These are phyloP conservation scores for Nycticryphes semicollaris DNA, from an alignment of 2,113 vertebrate species.

Conservation along the genomic window DNA sequence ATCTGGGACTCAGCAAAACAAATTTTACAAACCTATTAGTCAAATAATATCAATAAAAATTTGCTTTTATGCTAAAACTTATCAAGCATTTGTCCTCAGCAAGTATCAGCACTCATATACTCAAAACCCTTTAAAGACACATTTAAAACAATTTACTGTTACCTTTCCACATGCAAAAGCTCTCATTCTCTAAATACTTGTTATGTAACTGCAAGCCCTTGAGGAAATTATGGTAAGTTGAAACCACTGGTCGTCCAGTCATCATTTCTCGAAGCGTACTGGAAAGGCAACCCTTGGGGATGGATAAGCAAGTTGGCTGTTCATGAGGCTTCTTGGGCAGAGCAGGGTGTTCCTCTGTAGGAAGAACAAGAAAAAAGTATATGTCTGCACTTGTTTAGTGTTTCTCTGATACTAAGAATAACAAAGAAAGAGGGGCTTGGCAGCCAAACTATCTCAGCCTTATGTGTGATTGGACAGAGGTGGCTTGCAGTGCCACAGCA, in stretches of 20 bases:
- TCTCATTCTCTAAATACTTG: conserved; percentile 49
- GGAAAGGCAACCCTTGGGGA: conserved; percentile 37
- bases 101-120: neutral
- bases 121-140: neutral
- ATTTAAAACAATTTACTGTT: neutral
- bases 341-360: conserved; percentile 2
- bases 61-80: neutral
- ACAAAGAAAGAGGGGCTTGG: neutral
- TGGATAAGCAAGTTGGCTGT: conserved; percentile 34
- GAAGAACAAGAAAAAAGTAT: neutral
- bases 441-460: neutral
- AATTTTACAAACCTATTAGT: neutral
- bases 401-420: neutral
- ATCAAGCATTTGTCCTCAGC: neutral
- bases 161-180: conserved; percentile 67
- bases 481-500: neutral
- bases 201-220: conserved; percentile 63
- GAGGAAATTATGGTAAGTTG: conserved; percentile 57
- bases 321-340: conserved; percentile 16
- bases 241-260: conserved; percentile 42
- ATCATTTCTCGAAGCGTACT: conserved; percentile 43
- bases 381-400: neutral
- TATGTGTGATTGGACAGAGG: neutral
- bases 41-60: neutral
- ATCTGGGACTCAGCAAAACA: neutral